These are phyloP conservation scores for Stenopsyche tienmushanensis DNA, from an alignment of 1,140 invertebrate genomes.

Conservation along the genomic window DNA sequence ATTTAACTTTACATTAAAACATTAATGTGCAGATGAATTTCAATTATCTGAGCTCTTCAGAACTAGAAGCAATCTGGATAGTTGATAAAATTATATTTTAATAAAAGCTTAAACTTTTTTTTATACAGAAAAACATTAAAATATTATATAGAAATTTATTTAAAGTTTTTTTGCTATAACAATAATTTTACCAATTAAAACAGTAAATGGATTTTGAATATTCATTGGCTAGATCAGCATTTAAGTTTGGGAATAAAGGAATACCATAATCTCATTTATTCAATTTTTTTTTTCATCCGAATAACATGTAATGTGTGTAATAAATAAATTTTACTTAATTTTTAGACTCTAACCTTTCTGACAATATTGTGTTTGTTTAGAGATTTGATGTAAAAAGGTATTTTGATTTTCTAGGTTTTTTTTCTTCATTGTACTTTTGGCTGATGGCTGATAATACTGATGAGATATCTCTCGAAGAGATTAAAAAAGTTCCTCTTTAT, in stretches of 20 bases:
- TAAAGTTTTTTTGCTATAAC: no score
- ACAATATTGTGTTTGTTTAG: neutral
- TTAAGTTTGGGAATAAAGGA: no score
- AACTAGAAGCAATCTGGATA: no score
- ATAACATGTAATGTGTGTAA: no score
- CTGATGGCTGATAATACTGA: slow-evolving; percentile 58
- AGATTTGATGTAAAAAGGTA: neutral
- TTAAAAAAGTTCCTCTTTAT: slow-evolving; percentile 62
- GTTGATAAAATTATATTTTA: neutral
- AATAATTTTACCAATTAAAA: no score
- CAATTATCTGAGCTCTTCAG: no score
- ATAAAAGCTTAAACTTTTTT: no score
- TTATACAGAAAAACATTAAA: no score
- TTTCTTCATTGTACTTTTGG: slow-evolving; percentile 51
- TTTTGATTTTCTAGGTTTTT: slow-evolving; percentile 47
- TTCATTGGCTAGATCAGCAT: no score
- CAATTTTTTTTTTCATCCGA: neutral
- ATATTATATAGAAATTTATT: no score
- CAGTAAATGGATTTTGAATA: no score
- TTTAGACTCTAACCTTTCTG: neutral
- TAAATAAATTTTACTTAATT: neutral
- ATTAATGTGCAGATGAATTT: neutral
- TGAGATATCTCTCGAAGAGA: slow-evolving; percentile 61
- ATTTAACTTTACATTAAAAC: neutral
- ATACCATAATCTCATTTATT: no score